Percentiles rank a stretch among this genome's conserved stretches.
Conservation (phyloP, 2,113 vertebrate genomes). For the Actenoides hombroni region DNA sequence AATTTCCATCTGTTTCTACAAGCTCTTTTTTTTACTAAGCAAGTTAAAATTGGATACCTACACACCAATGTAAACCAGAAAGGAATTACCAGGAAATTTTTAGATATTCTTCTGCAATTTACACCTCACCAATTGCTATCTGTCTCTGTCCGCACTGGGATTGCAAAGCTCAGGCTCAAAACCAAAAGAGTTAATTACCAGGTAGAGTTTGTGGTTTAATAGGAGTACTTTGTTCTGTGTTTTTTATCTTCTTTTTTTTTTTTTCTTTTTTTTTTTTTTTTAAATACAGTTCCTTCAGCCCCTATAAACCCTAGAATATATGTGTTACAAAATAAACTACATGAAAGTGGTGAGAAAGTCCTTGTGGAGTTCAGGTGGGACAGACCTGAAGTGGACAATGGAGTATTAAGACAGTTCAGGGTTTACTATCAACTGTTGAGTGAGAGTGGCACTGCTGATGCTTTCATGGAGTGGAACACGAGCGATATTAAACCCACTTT, state of each 20-base stretch:
- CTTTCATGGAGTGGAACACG: slow-evolving; percentile 16
- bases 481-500: background rate
- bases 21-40: background rate
- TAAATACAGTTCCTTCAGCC: slow-evolving; percentile 65
- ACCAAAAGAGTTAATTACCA: background rate
- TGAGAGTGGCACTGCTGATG: background rate
- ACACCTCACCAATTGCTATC: background rate
- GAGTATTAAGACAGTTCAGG: slow-evolving; percentile 60
- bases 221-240: background rate
- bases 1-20: background rate
- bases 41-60: background rate
- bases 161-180: background rate
- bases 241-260: background rate
- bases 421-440: slow-evolving; percentile 64
- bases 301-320: slow-evolving; percentile 72
- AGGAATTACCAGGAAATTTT: background rate
- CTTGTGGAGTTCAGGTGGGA: slow-evolving; percentile 74
- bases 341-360: background rate
- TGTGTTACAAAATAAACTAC: background rate
- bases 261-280: background rate
- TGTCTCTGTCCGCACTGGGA: background rate
- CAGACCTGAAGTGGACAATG: slow-evolving; percentile 63
- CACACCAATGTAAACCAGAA: background rate
- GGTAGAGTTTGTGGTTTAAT: background rate
- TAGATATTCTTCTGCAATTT: background rate